These are phyloP conservation scores for Cinara cedri DNA, from an alignment of 2,888 invertebrate species.

Conservation along the genomic window DNA sequence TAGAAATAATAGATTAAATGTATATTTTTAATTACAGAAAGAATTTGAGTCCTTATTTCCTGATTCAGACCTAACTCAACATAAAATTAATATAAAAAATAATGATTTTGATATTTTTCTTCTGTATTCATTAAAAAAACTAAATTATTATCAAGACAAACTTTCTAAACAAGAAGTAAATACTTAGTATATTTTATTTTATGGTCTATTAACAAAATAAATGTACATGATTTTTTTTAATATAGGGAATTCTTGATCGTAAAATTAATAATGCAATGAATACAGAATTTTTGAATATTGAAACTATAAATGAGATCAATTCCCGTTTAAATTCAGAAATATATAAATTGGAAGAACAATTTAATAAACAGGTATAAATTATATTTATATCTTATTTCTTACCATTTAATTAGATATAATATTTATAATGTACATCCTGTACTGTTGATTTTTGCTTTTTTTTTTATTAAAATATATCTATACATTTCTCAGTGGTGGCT, in stretches of 20 bases:
- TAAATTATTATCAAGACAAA: constrained; percentile 43
- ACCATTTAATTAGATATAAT: no score
- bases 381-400: not conserved
- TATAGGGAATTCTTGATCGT: constrained; percentile 34
- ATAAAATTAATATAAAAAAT: constrained; percentile 31
- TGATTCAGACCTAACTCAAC: constrained; percentile 47
- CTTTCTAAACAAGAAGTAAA: constrained; percentile 45
- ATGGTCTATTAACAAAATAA: not conserved
- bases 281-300: constrained; percentile 40
- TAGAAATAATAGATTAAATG: constrained; percentile 2
- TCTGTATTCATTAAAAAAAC: constrained; percentile 45
- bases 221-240: not conserved
- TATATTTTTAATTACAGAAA: constrained; percentile 22
- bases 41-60: constrained; percentile 50
- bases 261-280: constrained; percentile 44
- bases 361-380: constrained; percentile 16
- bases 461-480: no score
- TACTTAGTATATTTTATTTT: not conserved
- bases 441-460: not conserved
- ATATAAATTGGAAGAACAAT: constrained; percentile 43
- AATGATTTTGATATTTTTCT: constrained; percentile 50
- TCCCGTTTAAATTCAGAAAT: constrained; percentile 50
- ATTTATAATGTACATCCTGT: not conserved
- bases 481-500: no score
- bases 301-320: constrained; percentile 36